Percentiles rank a stretch among this genome's conserved stretches.
phyloP scores from a whole-genome alignment of 2,113 vertebrate genomes.

The Pteropus alecto region DNA sequence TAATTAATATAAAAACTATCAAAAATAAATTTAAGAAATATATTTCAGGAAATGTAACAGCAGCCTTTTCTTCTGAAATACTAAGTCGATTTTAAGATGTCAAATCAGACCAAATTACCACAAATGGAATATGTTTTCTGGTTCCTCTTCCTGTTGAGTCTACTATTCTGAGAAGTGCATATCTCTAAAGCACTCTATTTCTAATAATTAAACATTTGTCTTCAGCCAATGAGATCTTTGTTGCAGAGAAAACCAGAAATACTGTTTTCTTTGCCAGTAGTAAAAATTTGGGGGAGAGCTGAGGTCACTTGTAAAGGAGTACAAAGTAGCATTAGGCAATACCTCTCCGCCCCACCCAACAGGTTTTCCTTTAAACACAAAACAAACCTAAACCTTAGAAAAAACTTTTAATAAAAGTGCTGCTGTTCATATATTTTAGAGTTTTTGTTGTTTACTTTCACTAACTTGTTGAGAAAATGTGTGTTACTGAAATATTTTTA shows the following conservation, averaged over 20 bases:
- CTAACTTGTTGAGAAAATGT: conserved; percentile 61
- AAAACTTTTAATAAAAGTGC: conserved; percentile 33
- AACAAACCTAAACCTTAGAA: conserved; percentile 55
- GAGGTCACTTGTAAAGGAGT: conserved; percentile 49
- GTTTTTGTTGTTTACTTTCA: conserved; percentile 70
- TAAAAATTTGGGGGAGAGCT: neutral
- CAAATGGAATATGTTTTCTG: neutral
- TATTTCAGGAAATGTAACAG: neutral
- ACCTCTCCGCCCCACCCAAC: conserved; percentile 41
- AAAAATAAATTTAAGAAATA: neutral
- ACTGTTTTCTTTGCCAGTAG: conserved; percentile 9
- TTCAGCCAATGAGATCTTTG: conserved; percentile 42
- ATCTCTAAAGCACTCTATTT: neutral
- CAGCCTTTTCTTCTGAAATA: conserved; percentile 41
- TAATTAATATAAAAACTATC: neutral
- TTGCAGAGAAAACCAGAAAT: conserved; percentile 16
- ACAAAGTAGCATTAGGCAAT: conserved; percentile 47
- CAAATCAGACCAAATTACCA: conserved; percentile 14
- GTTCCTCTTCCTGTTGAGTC: conserved; percentile 22
- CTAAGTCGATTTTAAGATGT: conserved; percentile 8
- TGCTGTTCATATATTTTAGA: conserved; percentile 48
- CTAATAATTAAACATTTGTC: conserved; percentile 39
- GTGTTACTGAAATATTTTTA: conserved; percentile 73
- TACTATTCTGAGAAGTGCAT: neutral
- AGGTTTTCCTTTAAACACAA: conserved; percentile 70